Conservation (phyloP, 2,113 vertebrate species). For the Bujurquina vittata region DNA sequence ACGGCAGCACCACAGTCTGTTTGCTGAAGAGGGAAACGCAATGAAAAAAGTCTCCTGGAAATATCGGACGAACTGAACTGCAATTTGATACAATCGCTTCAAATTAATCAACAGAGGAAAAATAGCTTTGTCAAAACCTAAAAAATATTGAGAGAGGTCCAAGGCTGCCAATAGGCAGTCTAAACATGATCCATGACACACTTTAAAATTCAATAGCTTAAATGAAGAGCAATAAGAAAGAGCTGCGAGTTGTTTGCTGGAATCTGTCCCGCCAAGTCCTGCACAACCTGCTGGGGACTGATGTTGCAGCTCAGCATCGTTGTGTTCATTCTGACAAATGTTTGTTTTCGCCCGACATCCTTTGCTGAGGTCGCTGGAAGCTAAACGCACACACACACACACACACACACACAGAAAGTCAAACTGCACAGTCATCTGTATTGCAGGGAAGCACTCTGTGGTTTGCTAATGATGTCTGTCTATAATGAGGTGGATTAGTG, state of each 20-base stretch:
- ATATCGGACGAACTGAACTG: background rate
- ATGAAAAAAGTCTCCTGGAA: background rate
- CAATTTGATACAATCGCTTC: background rate
- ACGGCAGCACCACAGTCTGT: background rate
- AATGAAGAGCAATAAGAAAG: constrained; percentile 9
- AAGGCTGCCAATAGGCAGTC: background rate
- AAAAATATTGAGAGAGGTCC: background rate
- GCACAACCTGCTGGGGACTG: constrained; percentile 28
- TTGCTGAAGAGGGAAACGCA: background rate
- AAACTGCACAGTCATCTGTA: constrained; percentile 65
- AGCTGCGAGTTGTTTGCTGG: background rate
- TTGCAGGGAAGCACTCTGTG: constrained; percentile 40
- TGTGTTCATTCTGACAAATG: constrained; percentile 29
- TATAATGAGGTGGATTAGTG: constrained; percentile 73
- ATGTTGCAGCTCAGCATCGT: constrained; percentile 30
- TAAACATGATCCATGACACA: constrained; percentile 20
- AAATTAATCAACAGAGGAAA: background rate
- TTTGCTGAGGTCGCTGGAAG: constrained; percentile 43
- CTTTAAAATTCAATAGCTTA: constrained; percentile 13
- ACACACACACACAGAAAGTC: background rate
- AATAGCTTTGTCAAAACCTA: constrained; percentile 6
- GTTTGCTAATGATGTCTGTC: constrained; percentile 69
- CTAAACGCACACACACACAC: constrained; percentile 3
- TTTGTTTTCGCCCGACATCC: constrained; percentile 36
- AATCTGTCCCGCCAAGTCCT: background rate